Base-by-base conservation (phyloP, 2,888 invertebrate genomes). In the Pimpla rufipes region DNA sequence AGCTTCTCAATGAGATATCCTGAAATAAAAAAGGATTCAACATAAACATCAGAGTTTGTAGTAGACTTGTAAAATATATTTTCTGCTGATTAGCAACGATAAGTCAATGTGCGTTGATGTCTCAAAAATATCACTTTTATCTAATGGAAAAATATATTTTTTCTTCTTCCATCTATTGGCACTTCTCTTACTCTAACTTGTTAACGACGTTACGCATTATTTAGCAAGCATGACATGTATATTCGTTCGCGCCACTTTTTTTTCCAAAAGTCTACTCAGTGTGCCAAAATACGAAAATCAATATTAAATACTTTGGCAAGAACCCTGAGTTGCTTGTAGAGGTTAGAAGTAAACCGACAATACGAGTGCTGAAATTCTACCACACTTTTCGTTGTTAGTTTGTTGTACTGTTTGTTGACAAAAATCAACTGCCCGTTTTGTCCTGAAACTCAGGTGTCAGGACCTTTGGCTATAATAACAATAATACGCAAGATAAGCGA, bases 251-350 rank as follows among this genome's bases (percentile, higher is more conserved):
- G 1, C 10, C 13, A 13, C 6, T 35, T 21, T 11, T 11, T 55
- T 11, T 23, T 55, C 21, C 10, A 1, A 40, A 7, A 8, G 1
- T 62, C 16, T 16, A n/a, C n/a, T n/a, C n/a, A n/a, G n/a, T n/a
- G 18, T 62, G 59, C 18, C 10, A 37, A 40, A 40, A 62, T 40
- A 62, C 7, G 10, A 62, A 62, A 62, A 62, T 62, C 59, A 40
- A 62, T 62, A 62, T 16, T 8, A 16, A 40, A 62, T 37, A 16
- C 7, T 2, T 8, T 40, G n/a, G 11, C 8, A 62, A 62, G n/a
- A 62, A 16, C 18, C 8, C 1, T 2, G 3, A 55, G 7, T 55
- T 21, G 23, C 1, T 37, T 62, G 37, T 62, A 10, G 37, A 62
- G 59, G 59, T 62, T 62, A 62, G 59, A 37, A 40, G 18, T 37